Base-by-base conservation (phyloP, 2,888 invertebrate genomes). In the Pammene aurita region DNA sequence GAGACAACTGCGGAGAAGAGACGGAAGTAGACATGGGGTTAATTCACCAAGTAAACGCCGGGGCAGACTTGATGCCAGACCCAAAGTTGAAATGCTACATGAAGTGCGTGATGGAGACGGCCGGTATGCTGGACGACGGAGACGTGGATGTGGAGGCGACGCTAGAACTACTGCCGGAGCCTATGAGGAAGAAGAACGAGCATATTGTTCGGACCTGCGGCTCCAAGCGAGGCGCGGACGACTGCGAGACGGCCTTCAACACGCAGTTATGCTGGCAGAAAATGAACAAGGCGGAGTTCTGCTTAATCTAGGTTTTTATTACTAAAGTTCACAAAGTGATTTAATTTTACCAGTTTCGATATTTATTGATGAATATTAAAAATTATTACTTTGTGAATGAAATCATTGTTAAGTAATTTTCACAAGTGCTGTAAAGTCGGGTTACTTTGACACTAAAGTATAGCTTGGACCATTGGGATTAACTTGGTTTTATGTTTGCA, bases 71-170 rank as follows among this genome's bases (percentile, higher is more conserved):
- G n/a, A 62, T 62, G 46, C 48, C 62, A 5, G 62, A 50, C 5
- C 50, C 50, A 10, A 50, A 62, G 35, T 34, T 58, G 34, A 58
- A 58, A 58, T 58, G 58, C 26, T 58, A 58, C 26, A 46, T 58
- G 10, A 58, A 58, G 44, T 58, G 58, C 34, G 58, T 58, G 13
- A 58, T 58, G 58, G 58, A 58, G 58, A 58, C 58, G 2, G 58
- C 58, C 16, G 58, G 58, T 10, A 58, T 58, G 58, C n/a, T 58
- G 11, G 58, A 58, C n/a, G 10, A 14, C 10, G 58, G 58, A 1
- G 34, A 58, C n/a, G 58, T 58, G 9, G 58, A 58, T 5, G 44
- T 58, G n/a, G 58, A 58, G 10, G 44, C 58, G 44, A 58, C 44
- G n/a, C 44, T 58, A 4, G 58, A 58, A 6, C 34, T 58, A 0